These are phyloP conservation scores for Laspeyria flexula DNA, from an alignment of 2,888 invertebrate genomes.

Conservation along the genomic window DNA sequence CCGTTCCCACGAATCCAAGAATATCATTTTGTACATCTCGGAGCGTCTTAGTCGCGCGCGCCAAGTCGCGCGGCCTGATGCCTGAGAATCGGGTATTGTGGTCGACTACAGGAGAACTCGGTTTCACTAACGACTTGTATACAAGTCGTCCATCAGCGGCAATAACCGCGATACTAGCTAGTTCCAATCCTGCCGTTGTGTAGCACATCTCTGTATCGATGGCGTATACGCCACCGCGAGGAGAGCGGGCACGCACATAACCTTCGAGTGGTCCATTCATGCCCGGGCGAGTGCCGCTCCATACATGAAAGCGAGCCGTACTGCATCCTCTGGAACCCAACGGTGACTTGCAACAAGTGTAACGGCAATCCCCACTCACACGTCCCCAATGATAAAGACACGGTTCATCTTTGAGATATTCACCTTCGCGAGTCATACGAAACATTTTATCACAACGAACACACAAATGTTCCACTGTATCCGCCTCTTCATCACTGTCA, in stretches of 20 bases:
- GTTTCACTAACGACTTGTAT: conserved; percentile 94
- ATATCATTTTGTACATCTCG: conserved; percentile 94
- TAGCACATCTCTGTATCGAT: conserved; percentile 99
- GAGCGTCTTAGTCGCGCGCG: conserved; percentile 89
- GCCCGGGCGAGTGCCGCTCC: conserved; percentile 90
- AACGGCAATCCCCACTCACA: conserved; percentile 84
- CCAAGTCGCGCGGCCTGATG: conserved; percentile 88
- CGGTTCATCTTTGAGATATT: conserved; percentile 89
- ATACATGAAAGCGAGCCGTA: conserved; percentile 89
- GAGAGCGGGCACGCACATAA: conserved; percentile 87
- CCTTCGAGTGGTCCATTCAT: conserved; percentile 91
- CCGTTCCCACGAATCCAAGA: conserved; percentile 90
- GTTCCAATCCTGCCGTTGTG: conserved; percentile 93
- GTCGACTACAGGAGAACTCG: conserved; percentile 94
- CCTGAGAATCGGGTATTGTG: conserved; percentile 98
- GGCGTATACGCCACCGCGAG: conserved; percentile 89
- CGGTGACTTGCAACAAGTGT: conserved; percentile 88
- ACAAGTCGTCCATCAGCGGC: conserved; percentile 90
- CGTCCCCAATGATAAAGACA: conserved; percentile 97
- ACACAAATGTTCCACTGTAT: conserved; percentile 88
- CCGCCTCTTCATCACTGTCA: conserved; percentile 85
- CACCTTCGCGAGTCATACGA: conserved; percentile 89
- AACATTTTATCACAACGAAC: conserved; percentile 91
- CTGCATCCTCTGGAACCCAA: conserved; percentile 88
- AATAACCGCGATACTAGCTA: conserved; percentile 95